Percentiles rank a stretch among this genome's conserved stretches.
Evolutionary conservation across 2,113 vertebrate species (phyloP).

Genomic region (Collichthys lucidus): DNA sequence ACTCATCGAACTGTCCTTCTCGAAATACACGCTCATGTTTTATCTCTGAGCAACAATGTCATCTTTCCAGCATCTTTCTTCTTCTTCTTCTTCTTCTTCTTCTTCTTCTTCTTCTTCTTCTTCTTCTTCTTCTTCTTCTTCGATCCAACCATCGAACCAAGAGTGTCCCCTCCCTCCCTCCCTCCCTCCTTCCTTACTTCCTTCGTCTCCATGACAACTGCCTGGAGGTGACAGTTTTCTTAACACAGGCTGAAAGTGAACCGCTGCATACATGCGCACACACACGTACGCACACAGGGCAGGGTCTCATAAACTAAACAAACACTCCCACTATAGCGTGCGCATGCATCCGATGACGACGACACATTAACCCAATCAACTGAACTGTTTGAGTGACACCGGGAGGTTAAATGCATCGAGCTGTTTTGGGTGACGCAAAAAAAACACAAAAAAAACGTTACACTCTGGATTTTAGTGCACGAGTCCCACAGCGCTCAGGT

Average conservation of each 20-base stretch:
- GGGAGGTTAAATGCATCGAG: neutral
- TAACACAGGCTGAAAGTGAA: conserved; percentile 34
- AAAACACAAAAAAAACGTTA: neutral
- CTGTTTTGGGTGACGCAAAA: neutral
- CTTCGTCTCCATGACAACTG: conserved; percentile 60
- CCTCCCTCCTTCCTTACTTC: neutral
- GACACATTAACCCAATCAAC: neutral
- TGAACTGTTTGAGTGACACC: neutral
- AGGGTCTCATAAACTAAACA: neutral
- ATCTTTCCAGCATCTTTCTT: neutral
- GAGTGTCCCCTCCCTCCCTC: neutral
- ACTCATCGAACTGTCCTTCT: neutral
- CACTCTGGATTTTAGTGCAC: neutral
- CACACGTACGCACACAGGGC: neutral
- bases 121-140: no score
- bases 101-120: no score
- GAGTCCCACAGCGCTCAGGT: neutral
- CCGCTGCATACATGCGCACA: neutral
- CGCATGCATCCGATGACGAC: neutral
- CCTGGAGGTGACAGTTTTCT: conserved; percentile 59
- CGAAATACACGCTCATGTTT: neutral
- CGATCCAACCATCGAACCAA: neutral
- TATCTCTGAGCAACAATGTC: neutral
- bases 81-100: no score
- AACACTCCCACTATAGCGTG: neutral